Percentiles rank a stretch among this genome's conserved stretches.
These are phyloP conservation scores for Rhaphigaster nebulosa DNA, from an alignment of 2,888 invertebrate species.

Conservation along the genomic window DNA sequence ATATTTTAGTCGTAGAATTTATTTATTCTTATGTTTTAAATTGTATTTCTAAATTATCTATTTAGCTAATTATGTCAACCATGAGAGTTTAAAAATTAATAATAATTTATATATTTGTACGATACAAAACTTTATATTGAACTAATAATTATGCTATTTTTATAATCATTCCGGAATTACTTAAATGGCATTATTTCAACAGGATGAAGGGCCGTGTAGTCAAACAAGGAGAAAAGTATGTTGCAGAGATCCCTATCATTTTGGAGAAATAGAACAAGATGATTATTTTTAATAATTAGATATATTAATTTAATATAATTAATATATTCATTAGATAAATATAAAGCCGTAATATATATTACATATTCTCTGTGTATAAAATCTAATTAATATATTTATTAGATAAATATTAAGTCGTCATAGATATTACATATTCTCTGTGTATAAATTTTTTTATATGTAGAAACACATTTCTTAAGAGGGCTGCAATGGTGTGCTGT, in stretches of 20 bases:
- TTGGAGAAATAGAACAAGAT: not conserved
- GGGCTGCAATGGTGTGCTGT: no score
- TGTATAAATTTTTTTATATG: no score
- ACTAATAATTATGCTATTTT: not conserved
- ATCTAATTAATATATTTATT: no score
- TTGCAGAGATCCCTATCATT: not conserved
- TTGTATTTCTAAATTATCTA: no score
- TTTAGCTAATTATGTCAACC: no score
- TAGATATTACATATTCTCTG: no score
- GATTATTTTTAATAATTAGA: not conserved
- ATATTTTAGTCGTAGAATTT: no score
- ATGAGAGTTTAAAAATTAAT: no score
- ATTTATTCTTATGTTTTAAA: no score
- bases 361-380: no score
- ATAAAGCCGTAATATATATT: not conserved
- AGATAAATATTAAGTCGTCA: no score
- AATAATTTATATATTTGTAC: not conserved
- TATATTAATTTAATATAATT: not conserved
- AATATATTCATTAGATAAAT: not conserved
- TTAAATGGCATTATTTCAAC: not conserved
- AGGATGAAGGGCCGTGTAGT: not conserved
- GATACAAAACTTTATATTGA: not conserved
- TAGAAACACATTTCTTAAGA: no score
- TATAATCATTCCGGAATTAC: not conserved
- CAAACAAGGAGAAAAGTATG: not conserved